A percentile compares a stretch with the other conserved stretches of the same genome.
These are phyloP conservation scores for Zaprionus ghesquierei DNA, from an alignment of 1,140 invertebrate species.

Conservation along the genomic window DNA sequence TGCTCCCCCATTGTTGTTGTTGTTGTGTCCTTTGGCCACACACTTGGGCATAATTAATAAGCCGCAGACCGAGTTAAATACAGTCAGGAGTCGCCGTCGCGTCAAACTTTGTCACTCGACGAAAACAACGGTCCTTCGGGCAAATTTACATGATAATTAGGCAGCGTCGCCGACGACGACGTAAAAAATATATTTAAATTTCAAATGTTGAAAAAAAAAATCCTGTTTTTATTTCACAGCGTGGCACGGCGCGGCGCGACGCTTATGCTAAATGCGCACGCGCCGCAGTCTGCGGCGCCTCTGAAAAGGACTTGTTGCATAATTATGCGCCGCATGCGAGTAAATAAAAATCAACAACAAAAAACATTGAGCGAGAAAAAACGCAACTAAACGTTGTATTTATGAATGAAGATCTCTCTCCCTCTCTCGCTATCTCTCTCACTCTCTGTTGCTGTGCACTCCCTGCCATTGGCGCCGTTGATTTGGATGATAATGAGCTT, in stretches of 20 bases:
- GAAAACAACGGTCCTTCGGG: conserved; percentile 63
- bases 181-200: conserved; percentile 66
- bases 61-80: conserved; percentile 44
- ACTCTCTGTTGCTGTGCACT: conserved; percentile 6
- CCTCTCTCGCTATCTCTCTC: conserved; percentile 9
- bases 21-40: conserved; percentile 68
- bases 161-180: conserved; percentile 59
- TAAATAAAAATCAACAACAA: conserved; percentile 51
- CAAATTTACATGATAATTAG: conserved; percentile 81
- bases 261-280: conserved; percentile 78
- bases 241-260: no score
- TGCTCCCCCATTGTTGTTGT: conserved; percentile 8
- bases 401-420: conserved; percentile 74
- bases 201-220: conserved; percentile 66
- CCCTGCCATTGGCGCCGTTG: conserved; percentile 51
- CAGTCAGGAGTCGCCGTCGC: background rate
- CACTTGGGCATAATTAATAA: conserved; percentile 81
- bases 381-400: conserved; percentile 67
- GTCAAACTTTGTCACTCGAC: conserved; percentile 42
- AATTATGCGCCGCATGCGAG: conserved; percentile 75
- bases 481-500: conserved; percentile 78
- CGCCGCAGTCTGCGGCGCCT: conserved; percentile 51
- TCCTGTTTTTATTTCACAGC: conserved; percentile 61
- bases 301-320: conserved; percentile 81
- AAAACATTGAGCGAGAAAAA: conserved; percentile 45